These are phyloP conservation scores for Morone saxatilis DNA, from an alignment of 2,113 vertebrate genomes.

Conservation along the genomic window DNA sequence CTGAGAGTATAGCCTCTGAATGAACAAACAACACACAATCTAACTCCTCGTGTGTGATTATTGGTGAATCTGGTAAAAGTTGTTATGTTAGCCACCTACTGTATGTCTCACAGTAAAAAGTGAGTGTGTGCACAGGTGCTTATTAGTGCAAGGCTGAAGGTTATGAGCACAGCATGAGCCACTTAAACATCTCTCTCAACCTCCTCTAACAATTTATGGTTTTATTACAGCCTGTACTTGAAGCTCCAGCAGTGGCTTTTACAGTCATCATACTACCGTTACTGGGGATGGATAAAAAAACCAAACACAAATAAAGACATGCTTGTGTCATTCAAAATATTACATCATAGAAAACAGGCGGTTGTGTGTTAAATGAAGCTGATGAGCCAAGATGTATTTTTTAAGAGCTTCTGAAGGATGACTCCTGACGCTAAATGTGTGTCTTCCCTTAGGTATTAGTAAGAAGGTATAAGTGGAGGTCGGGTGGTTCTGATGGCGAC, in stretches of 20 bases:
- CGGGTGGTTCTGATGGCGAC: not conserved
- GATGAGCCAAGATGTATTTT: conserved; percentile 8
- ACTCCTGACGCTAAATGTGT: not conserved
- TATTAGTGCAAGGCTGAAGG: not conserved
- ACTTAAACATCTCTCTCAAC: not conserved
- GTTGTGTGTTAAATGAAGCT: not conserved
- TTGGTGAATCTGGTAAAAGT: too few species aligned
- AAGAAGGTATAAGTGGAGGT: not conserved
- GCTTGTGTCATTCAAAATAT: not conserved
- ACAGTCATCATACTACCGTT: not conserved
- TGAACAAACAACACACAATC: not conserved
- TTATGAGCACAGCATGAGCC: not conserved
- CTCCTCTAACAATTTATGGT: not conserved
- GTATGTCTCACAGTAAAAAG: not conserved
- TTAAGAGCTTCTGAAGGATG: not conserved
- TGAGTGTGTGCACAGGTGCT: not conserved
- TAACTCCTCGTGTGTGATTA: not conserved
- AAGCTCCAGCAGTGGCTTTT: not conserved
- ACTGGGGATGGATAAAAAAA: not conserved
- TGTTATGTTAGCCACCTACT: not conserved
- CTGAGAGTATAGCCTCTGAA: not conserved
- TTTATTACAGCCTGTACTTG: not conserved
- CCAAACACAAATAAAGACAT: not conserved
- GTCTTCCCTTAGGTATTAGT: not conserved
- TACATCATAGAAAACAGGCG: not conserved